Evolutionary conservation across 2,113 vertebrate genomes (phyloP).

Genomic region (Alligator sinensis): DNA sequence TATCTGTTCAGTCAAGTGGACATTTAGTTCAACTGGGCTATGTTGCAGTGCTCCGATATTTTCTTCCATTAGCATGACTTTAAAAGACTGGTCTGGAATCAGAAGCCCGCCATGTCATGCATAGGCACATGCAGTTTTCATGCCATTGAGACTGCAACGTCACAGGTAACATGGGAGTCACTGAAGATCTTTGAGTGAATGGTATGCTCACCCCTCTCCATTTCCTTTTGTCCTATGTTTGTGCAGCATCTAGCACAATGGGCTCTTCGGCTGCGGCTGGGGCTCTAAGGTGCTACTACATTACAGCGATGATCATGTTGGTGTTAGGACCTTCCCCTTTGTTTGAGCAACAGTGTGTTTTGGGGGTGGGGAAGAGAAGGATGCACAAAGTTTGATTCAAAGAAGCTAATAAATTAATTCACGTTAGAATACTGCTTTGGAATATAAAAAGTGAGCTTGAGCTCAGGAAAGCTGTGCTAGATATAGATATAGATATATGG

Average conservation of each 20-base stretch:
- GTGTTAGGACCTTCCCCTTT: fast-evolving
- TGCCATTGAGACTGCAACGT: not conserved
- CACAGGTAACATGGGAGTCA: fast-evolving
- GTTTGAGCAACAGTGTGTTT: not conserved
- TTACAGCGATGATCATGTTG: not conserved
- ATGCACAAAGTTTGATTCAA: not conserved
- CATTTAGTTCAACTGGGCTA: fast-evolving
- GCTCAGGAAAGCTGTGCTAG: no score
- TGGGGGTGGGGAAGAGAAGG: not conserved
- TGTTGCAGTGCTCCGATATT: fast-evolving
- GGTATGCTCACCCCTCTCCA: not conserved
- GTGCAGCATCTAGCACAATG: fast-evolving
- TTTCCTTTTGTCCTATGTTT: not conserved
- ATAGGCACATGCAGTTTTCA: fast-evolving
- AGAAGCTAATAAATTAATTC: not conserved
- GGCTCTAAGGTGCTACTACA: not conserved
- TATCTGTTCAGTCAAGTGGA: fast-evolving
- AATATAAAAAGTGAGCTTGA: not conserved
- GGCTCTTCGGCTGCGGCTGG: no score
- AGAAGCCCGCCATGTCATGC: not conserved
- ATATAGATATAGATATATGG: no score
- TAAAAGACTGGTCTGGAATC: not conserved
- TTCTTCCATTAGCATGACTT: not conserved
- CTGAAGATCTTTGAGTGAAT: not conserved
- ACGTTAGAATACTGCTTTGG: not conserved